These are phyloP conservation scores for Metalampra italica DNA, from an alignment of 2,888 invertebrate species.

Conservation along the genomic window DNA sequence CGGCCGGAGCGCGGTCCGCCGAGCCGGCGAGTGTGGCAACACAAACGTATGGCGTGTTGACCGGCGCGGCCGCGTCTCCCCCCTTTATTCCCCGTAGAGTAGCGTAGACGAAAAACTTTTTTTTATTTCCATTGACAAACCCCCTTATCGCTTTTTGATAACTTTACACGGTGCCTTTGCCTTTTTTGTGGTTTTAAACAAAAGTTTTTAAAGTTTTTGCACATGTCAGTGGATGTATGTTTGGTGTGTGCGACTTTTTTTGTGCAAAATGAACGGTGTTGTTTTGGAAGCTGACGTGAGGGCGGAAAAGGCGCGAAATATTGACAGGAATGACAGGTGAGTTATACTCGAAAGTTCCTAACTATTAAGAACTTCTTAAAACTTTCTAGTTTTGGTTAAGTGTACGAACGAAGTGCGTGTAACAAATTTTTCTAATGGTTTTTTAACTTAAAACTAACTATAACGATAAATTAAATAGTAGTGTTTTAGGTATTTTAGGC, in stretches of 20 bases:
- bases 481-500: too few relatives aligned
- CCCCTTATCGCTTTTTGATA: too few relatives aligned
- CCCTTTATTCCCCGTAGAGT: conserved; percentile 18
- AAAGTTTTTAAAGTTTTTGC: conserved; percentile 12
- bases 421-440: too few relatives aligned
- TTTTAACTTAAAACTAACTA: too few relatives aligned
- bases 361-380: too few relatives aligned
- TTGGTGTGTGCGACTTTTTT: conserved; percentile 16
- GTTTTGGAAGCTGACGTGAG: conserved; percentile 32
- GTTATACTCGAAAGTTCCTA: conserved; percentile 2
- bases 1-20: conserved; percentile 6
- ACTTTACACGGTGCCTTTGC: too few relatives aligned
- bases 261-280: conserved; percentile 42
- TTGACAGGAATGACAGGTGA: conserved; percentile 38
- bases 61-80: conserved; percentile 25
- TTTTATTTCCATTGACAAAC: too few relatives aligned
- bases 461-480: too few relatives aligned
- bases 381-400: too few relatives aligned
- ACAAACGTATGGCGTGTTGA: conserved; percentile 39
- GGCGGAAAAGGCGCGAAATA: conserved; percentile 38
- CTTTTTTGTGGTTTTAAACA: background rate
- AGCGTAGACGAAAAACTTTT: background rate
- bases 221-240: conserved; percentile 16
- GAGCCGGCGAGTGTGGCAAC: conserved; percentile 14
- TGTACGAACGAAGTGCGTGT: too few relatives aligned